Percentiles rank a stretch among this genome's conserved stretches.
Conservation (phyloP, 2,113 vertebrate genomes). For the Hippocampus mohnikei region DNA sequence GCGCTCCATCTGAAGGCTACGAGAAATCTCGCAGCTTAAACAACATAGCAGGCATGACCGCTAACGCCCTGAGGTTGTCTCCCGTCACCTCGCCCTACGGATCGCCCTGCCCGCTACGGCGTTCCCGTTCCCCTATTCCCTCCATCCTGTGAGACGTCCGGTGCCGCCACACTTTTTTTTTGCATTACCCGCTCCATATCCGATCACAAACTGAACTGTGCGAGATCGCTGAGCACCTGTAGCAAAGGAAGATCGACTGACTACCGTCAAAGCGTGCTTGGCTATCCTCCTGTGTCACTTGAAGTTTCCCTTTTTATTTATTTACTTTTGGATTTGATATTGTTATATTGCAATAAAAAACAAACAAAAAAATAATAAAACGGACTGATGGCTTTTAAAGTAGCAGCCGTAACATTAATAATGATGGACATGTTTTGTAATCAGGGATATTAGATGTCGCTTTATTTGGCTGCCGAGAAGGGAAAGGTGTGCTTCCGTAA, state of each 20-base stretch:
- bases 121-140: constrained; percentile 89
- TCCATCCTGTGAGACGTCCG: constrained; percentile 83
- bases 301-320: constrained; percentile 32
- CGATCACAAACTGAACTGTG: constrained; percentile 36
- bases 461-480: constrained; percentile 71
- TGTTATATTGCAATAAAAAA: constrained; percentile 74
- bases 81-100: constrained; percentile 90
- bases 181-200: constrained; percentile 28
- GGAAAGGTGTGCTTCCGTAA: constrained; percentile 80
- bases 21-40: constrained; percentile 97
- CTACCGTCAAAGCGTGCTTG: constrained; percentile 36
- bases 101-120: constrained; percentile 90
- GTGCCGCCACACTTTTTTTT: constrained; percentile 61
- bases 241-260: constrained; percentile 49
- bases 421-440: constrained; percentile 60
- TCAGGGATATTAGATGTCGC: constrained; percentile 80
- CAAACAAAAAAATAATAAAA: constrained; percentile 36
- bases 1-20: constrained; percentile 79
- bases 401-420: constrained; percentile 73
- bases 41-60: constrained; percentile 85
- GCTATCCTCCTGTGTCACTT: constrained; percentile 46
- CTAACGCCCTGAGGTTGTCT: constrained; percentile 89
- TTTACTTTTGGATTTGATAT: constrained; percentile 39
- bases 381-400: constrained; percentile 65
- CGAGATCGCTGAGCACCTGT: constrained; percentile 68